These are phyloP conservation scores for Branchipolynoe longqiensis DNA, from an alignment of 2,888 invertebrate species.

Conservation along the genomic window DNA sequence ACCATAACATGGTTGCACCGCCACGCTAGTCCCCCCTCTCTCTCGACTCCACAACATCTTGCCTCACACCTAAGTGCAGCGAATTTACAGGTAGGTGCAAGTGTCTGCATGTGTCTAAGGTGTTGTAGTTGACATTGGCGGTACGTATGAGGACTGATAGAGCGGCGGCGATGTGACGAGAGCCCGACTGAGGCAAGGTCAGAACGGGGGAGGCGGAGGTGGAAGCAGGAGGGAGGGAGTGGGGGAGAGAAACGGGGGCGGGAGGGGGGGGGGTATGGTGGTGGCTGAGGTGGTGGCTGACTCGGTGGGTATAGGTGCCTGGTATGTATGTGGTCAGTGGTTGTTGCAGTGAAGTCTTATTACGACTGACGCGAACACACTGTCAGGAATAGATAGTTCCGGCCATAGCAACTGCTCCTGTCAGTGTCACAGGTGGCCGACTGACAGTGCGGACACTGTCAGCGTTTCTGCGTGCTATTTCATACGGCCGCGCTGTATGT, in stretches of 20 bases:
- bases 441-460: too few species aligned
- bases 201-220: constrained; percentile 19
- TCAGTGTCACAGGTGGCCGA: too few species aligned
- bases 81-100: constrained; percentile 15
- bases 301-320: constrained; percentile 32
- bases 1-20: constrained; percentile 50
- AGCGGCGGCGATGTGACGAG: constrained; percentile 9
- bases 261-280: too few species aligned
- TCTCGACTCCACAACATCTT: constrained; percentile 33
- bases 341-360: background rate
- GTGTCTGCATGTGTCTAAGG: background rate
- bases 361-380: too few species aligned
- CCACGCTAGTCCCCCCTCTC: constrained; percentile 23
- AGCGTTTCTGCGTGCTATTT: too few species aligned
- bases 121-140: background rate
- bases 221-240: too few species aligned
- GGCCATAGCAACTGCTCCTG: too few species aligned
- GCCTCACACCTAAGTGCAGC: background rate
- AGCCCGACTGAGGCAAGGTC: constrained; percentile 39
- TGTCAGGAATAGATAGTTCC: too few species aligned
- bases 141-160: background rate
- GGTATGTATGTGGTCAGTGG: constrained; percentile 45
- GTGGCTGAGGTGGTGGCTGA: too few species aligned
- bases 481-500: too few species aligned
- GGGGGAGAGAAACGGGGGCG: too few species aligned